Evolutionary conservation across 1,140 invertebrate genomes (phyloP).

Genomic region (Dinoponera quadriceps): DNA sequence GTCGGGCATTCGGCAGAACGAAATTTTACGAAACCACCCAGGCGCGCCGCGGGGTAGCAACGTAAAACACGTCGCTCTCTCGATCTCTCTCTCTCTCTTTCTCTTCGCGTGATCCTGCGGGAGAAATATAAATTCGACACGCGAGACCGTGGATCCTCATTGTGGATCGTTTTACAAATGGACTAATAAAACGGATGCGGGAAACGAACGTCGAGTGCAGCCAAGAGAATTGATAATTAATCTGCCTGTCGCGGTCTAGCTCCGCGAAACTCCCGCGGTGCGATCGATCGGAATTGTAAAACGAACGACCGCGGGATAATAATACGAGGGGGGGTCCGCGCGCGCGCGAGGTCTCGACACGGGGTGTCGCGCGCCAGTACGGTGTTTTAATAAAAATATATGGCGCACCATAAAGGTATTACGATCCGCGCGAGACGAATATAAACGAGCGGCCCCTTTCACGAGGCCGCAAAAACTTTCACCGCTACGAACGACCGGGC

Average conservation of each 20-base stretch:
- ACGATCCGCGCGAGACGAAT: constrained; percentile 18
- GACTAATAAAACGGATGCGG: constrained; percentile 7
- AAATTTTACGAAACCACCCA: constrained; percentile 24
- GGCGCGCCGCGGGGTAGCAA: not conserved
- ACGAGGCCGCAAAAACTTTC: constrained; percentile 12
- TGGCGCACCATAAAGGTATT: constrained; percentile 31
- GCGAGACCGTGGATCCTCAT: constrained; percentile 36
- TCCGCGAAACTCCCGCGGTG: not conserved
- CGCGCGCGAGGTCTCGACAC: not conserved
- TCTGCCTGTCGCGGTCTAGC: constrained; percentile 22
- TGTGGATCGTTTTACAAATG: constrained; percentile 31
- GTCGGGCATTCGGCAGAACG: not conserved
- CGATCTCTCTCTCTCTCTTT: not conserved
- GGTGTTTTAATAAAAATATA: constrained; percentile 54
- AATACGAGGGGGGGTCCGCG: not conserved
- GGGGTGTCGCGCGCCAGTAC: not conserved
- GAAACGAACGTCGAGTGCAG: not conserved
- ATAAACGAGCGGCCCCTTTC: constrained; percentile 28
- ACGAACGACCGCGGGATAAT: not conserved
- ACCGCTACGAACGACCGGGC: not conserved
- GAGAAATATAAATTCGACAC: constrained; percentile 39
- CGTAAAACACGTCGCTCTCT: constrained; percentile 28
- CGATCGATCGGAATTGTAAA: constrained; percentile 39
- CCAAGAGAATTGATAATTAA: constrained; percentile 53
- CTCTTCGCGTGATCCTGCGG: constrained; percentile 9